phyloP scores from a whole-genome alignment of 2,797 vertebrate species.

The Enteromius afrohamiltoni region DNA sequence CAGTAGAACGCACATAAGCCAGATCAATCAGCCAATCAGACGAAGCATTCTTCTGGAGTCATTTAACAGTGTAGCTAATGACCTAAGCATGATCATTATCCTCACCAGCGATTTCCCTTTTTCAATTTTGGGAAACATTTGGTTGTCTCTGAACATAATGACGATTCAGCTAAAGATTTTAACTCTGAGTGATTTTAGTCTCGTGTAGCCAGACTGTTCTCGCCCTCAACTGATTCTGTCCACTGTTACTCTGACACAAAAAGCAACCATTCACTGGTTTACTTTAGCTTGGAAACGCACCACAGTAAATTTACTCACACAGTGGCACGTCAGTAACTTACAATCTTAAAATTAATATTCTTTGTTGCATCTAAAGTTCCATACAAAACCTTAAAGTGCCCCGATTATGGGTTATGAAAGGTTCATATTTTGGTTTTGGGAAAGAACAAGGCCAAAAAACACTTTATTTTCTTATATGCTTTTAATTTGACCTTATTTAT shows the following conservation, averaged over 20 bases:
- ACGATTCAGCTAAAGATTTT: conserved; percentile 35
- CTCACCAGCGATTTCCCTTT: conserved; percentile 37
- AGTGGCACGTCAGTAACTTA: background rate
- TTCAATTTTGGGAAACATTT: conserved; percentile 48
- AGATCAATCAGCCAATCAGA: conserved; percentile 58
- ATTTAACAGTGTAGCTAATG: conserved; percentile 56
- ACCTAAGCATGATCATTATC: conserved; percentile 56
- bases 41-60: conserved; percentile 39
- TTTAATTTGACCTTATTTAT: no score
- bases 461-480: no score
- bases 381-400: no score
- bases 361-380: background rate
- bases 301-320: background rate
- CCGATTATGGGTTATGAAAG: no score
- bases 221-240: background rate
- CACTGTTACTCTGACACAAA: background rate
- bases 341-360: background rate
- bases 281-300: background rate
- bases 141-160: conserved; percentile 16
- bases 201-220: background rate
- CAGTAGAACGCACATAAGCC: conserved; percentile 24
- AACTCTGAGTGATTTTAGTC: conserved; percentile 1
- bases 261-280: background rate
- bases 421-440: no score
- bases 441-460: no score